These are phyloP conservation scores for Euzetes globulus DNA, from an alignment of 2,888 invertebrate species.

Conservation along the genomic window DNA sequence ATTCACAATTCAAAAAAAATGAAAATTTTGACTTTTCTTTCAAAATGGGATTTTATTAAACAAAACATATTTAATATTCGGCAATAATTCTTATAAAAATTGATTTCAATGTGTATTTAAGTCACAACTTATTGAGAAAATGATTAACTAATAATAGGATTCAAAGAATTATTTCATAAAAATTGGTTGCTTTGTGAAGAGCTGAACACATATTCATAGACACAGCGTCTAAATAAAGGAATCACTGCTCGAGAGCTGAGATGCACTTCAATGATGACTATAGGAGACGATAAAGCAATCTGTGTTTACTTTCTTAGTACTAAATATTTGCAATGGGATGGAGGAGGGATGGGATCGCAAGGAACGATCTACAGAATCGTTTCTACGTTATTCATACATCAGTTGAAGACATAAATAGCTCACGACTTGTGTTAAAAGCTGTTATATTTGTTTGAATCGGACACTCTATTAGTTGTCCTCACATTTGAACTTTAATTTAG, in stretches of 20 bases:
- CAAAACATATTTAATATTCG: no score
- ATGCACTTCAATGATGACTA: neutral
- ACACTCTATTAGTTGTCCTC: neutral
- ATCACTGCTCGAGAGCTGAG: neutral
- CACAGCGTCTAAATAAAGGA: neutral
- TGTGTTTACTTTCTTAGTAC: neutral
- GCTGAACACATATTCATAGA: neutral
- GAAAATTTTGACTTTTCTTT: no score
- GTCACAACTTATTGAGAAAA: neutral
- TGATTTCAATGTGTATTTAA: no score
- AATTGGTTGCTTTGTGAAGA: neutral
- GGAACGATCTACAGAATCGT: neutral
- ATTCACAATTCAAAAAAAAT: no score
- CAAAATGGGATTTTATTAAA: no score
- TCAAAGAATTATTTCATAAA: neutral
- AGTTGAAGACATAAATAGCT: conserved; percentile 20
- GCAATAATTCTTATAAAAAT: no score
- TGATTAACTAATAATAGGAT: neutral
- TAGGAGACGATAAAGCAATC: neutral
- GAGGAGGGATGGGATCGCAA: neutral
- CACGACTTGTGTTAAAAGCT: neutral
- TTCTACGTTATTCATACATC: neutral
- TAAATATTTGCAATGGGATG: neutral
- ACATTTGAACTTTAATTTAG: neutral
- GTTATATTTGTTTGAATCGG: neutral